Evolutionary conservation across 2,797 vertebrate genomes (phyloP), one percentile per base, ranked within the genome.

Genomic region (Acridotheres tristis): DNA sequence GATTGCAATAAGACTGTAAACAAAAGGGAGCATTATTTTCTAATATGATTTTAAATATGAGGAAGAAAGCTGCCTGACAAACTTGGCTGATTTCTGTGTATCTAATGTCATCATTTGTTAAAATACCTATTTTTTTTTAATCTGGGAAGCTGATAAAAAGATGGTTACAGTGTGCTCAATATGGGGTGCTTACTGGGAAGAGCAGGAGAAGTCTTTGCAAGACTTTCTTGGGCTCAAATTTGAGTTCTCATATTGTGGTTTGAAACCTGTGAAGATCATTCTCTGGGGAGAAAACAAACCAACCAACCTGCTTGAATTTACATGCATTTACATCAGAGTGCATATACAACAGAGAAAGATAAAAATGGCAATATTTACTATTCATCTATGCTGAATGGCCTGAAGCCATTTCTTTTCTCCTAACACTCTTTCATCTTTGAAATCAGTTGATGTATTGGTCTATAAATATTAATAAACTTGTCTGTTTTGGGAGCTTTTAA

Each of bases 231-330:
- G 67, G 45, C 51, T 96, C 83, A 75, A 90, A 58, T 94, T 84
- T 92, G 86, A 48, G 71, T 94, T 96, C 38, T 96, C 54, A 38
- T 63, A 34, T 94, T 93, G 84, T 97, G 84, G 74, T 97, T 83
- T 91, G 82, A 89, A 96, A 95, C 95, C 95, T 97, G 90, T 97
- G 96, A 94, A 96, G 93, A 94, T 97, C 51, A 51, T 89, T 96
- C 67, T 96, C 50, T 94, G 73, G 61, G 38, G 45, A 50, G 38
- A 62, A 88, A 92, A 26, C 59, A 59, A 91, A 71, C 36, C 9
- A 61, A 21, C 47, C 50, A 79, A 68, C 79, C 88, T 95, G 86
- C 73, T 94, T 89, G 91, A 93, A 86, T 57, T 84, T 72, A 83
- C 67, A 66, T 51, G 43, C 20, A 54, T 95, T 96, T 96, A 91